Percentiles rank a stretch among this genome's conserved stretches.
Conservation (phyloP, 2,797 vertebrate species). For the Semaprochilodus insignis region DNA sequence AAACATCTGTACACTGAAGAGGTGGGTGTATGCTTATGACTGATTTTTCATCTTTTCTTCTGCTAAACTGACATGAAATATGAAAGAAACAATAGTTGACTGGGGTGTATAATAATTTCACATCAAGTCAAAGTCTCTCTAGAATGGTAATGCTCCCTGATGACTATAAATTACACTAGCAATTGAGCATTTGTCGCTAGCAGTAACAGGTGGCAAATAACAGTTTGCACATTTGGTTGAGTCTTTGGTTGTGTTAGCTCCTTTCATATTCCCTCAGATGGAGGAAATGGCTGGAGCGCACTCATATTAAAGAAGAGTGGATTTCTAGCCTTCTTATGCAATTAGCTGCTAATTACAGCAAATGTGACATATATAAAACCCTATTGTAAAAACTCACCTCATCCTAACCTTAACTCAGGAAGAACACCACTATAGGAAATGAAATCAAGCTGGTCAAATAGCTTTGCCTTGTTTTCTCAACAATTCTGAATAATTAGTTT, state of each 20-base stretch:
- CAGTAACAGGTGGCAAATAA: neutral
- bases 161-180: neutral
- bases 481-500: too few species aligned
- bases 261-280: neutral
- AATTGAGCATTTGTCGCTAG: neutral
- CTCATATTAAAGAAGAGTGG: neutral
- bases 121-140: neutral
- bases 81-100: neutral
- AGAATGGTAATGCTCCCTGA: neutral
- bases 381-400: too few species aligned
- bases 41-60: neutral
- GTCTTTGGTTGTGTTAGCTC: neutral
- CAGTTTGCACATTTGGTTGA: neutral
- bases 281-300: neutral
- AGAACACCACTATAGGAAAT: too few species aligned
- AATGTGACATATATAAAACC: neutral
- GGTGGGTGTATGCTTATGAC: conserved; percentile 6
- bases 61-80: neutral
- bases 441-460: too few species aligned
- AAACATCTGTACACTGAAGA: conserved; percentile 23
- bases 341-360: neutral
- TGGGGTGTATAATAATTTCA: neutral
- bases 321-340: neutral
- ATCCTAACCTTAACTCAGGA: too few species aligned
- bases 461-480: too few species aligned